Conservation (phyloP, 2,888 invertebrate genomes). For the Lepidonotus clava region DNA sequence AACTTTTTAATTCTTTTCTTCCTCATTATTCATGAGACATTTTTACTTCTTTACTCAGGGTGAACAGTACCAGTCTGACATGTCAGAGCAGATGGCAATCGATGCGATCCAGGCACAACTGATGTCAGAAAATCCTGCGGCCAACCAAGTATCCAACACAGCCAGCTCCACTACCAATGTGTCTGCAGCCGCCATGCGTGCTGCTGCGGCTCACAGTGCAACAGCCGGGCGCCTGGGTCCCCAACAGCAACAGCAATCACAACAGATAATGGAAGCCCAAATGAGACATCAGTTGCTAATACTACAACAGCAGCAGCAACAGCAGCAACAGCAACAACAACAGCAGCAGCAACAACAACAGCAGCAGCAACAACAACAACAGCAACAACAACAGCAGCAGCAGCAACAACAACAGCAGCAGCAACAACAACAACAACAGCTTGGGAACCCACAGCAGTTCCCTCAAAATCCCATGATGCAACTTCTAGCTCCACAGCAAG, state of each 20-base stretch:
- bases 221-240: not conserved
- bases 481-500: conserved; percentile 63
- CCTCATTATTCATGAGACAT: too few species aligned
- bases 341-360: conserved; percentile 72
- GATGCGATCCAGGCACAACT: conserved; percentile 93
- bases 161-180: not conserved
- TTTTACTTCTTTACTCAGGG: conserved; percentile 1
- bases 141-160: not conserved
- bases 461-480: conserved; percentile 78
- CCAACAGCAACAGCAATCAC: conserved; percentile 77
- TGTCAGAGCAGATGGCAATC: conserved; percentile 89
- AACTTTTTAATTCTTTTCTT: not conserved
- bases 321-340: conserved; percentile 80
- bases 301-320: conserved; percentile 80
- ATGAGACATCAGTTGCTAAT: conserved; percentile 72
- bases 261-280: conserved; percentile 69
- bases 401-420: conserved; percentile 73
- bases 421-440: conserved; percentile 76
- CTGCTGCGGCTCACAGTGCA: not conserved
- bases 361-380: conserved; percentile 79
- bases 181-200: not conserved
- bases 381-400: conserved; percentile 78
- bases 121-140: conserved; percentile 84
- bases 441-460: conserved; percentile 61
- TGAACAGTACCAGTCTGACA: conserved; percentile 62